phyloP scores from a whole-genome alignment of 2,113 vertebrate genomes.

The Callorhinus ursinus region DNA sequence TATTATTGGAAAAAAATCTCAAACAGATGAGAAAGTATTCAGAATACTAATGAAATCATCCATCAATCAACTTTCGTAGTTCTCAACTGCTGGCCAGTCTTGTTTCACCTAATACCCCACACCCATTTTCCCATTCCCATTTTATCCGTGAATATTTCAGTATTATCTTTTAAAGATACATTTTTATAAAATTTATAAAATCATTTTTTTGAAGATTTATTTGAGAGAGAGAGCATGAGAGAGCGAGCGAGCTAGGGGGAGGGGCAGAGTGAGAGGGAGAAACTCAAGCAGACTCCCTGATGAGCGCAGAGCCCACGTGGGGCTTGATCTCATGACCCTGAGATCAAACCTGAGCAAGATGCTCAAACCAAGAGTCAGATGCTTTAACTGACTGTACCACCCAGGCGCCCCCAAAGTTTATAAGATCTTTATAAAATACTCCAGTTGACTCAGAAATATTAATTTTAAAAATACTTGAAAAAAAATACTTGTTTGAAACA shows the following conservation, averaged over 20 bases:
- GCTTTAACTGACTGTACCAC: neutral
- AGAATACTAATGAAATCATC: neutral
- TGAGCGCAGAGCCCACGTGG: neutral
- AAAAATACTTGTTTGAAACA: constrained; percentile 24
- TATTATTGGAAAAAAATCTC: neutral
- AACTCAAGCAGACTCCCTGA: neutral
- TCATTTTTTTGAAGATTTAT: neutral
- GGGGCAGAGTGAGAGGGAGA: neutral
- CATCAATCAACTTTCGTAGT: neutral
- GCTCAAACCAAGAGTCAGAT: neutral
- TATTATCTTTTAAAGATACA: neutral
- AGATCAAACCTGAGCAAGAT: neutral
- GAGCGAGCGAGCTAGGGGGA: neutral
- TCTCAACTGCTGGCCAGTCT: neutral
- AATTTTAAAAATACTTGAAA: neutral
- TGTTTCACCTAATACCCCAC: neutral
- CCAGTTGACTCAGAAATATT: neutral
- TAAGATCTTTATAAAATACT: neutral
- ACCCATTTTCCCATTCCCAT: neutral
- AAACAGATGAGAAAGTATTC: neutral
- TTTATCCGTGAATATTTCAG: constrained; percentile 12
- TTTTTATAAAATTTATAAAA: neutral
- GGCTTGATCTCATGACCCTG: neutral
- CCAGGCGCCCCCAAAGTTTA: neutral
- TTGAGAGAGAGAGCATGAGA: neutral